phyloP scores from a whole-genome alignment of 2,113 vertebrate species.

The Tetraodon nigroviridis region DNA sequence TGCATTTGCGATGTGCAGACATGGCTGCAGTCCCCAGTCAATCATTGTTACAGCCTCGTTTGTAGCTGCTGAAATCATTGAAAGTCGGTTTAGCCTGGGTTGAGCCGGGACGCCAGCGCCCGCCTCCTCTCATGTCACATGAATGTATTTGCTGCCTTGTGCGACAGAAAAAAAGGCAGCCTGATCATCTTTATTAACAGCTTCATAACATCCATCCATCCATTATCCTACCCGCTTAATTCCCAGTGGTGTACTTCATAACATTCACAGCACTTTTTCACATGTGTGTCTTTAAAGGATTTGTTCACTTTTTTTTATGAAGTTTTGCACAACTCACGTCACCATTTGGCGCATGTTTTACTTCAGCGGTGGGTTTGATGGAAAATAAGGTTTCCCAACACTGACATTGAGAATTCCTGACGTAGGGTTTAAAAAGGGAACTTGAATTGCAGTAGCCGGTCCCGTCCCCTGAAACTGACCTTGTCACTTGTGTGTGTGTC shows the following conservation, averaged over 20 bases:
- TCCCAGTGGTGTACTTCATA: no score
- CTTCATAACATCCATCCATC: no score
- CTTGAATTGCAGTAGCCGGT: slow-evolving; percentile 49
- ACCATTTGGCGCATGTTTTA: slow-evolving; percentile 25
- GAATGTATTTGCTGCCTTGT: slow-evolving; percentile 44
- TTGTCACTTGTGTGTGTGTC: slow-evolving; percentile 62
- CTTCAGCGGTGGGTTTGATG: slow-evolving; percentile 28
- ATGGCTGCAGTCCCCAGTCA: not conserved
- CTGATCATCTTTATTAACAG: not conserved
- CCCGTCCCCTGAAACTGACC: slow-evolving; percentile 57
- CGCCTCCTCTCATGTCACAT: slow-evolving; percentile 20
- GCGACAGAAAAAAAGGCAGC: slow-evolving; percentile 18
- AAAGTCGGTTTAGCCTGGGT: not conserved
- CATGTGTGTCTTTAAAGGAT: slow-evolving; percentile 8
- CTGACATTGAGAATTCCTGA: slow-evolving; percentile 31
- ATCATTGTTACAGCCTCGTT: slow-evolving; percentile 14
- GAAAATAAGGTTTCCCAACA: slow-evolving; percentile 34
- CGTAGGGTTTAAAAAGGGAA: slow-evolving; percentile 65
- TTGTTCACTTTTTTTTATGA: slow-evolving; percentile 1
- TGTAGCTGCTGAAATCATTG: not conserved
- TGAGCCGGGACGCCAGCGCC: not conserved
- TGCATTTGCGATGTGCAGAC: not conserved
- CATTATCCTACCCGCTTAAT: no score
- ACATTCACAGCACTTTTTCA: slow-evolving; percentile 20
- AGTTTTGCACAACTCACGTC: slow-evolving; percentile 52